Evolutionary conservation across 2,888 invertebrate species (phyloP), one percentile per base, ranked within the genome.

Genomic region (Pandemis heparana): DNA sequence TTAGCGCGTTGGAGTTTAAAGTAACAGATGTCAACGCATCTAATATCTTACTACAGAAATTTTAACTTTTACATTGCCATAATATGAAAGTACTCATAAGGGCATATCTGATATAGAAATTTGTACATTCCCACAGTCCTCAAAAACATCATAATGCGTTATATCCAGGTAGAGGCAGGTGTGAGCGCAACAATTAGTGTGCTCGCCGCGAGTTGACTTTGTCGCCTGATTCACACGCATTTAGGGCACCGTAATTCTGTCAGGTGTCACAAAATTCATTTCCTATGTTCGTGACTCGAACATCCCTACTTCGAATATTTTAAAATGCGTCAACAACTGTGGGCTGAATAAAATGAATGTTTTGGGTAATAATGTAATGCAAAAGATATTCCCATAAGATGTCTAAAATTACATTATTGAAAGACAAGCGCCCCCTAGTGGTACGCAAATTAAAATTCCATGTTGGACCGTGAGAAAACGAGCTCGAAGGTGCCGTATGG

Each of bases 401-500:
- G 46, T 59, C 59, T 46, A 41, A 63, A 68, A 63, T 38, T 59
- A 68, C 68, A 73, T 48, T 48, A 38, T 64, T 65, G 9, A 38
- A 65, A 51, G 46, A 48, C 43, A n/a, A 32, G 61, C 14, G 62
- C 48, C 38, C 66, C 75, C 63, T 53, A 71, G 51, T 68, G 62
- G 56, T 46, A 32, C 41, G 46, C 41, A 32, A 61, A 71, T 71
- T 63, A 65, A 70, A 71, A 76, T 68, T 46, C 48, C 32, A 72
- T 63, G 56, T 60, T 60, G 59, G 63, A 87, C 85, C 92, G 93
- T 94, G 93, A 89, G 93, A 94, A 92, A 83, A 73, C 76, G 66
- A 32, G 68, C 83, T 87, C 87, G 76, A 79, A 81, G 83, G 84
- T 83, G 81, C 89, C 90, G 88, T 92, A 92, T 93, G 94, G 90